A percentile compares a stretch with the other conserved stretches of the same genome.
Evolutionary conservation across 2,888 invertebrate species (phyloP).

Genomic region (Dichetophora obliterata): DNA sequence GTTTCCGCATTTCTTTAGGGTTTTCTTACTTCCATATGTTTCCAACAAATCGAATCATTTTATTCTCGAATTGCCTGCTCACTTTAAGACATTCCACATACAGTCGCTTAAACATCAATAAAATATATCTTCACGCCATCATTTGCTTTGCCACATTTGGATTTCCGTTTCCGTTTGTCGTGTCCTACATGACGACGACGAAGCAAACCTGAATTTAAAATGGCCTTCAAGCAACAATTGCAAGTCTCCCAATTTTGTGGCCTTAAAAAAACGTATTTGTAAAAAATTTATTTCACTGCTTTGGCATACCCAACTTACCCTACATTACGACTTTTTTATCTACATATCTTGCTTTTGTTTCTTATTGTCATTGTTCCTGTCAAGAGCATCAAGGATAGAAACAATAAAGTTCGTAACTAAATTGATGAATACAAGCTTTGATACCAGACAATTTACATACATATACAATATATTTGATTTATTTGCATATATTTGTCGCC

Average conservation of each 20-base stretch:
- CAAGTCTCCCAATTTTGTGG: not conserved
- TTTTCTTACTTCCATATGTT: not conserved
- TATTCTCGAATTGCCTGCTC: not conserved
- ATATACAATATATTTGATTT: too few relatives aligned
- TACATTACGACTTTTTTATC: not conserved
- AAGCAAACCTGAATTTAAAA: not conserved
- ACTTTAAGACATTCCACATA: not conserved
- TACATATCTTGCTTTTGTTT: not conserved
- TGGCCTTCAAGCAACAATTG: not conserved
- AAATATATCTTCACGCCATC: not conserved
- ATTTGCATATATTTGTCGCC: not conserved
- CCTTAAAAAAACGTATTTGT: not conserved
- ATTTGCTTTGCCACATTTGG: not conserved
- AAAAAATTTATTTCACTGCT: not conserved
- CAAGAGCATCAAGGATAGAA: not conserved
- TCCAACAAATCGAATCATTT: constrained; percentile 7
- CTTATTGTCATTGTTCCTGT: not conserved
- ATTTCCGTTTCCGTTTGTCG: not conserved
- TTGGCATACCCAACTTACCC: not conserved
- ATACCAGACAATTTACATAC: not conserved
- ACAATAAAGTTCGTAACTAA: not conserved
- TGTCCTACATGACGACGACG: not conserved
- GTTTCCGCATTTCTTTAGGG: not conserved
- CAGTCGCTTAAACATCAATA: not conserved
- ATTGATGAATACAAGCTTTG: not conserved